A percentile compares a stretch with the other conserved stretches of the same genome.
These are phyloP conservation scores for Trematomus loennbergii DNA, from an alignment of 2,113 vertebrate species.

Conservation along the genomic window DNA sequence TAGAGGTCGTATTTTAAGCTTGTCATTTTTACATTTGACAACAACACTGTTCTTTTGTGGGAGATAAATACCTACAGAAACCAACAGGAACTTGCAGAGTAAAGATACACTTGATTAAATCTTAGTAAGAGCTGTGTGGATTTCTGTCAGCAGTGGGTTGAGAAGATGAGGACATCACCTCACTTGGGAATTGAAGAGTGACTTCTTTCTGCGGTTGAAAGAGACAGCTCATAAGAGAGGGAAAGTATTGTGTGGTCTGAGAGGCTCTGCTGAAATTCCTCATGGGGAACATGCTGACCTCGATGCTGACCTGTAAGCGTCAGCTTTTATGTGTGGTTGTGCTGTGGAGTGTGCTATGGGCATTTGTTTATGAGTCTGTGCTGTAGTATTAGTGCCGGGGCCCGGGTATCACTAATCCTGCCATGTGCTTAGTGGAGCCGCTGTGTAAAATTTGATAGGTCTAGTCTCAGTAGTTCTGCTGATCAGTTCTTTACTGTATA, in stretches of 20 bases:
- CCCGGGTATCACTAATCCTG: slow-evolving; percentile 20
- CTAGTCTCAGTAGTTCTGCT: neutral
- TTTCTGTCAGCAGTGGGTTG: neutral
- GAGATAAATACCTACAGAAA: neutral
- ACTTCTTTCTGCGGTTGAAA: slow-evolving; percentile 19
- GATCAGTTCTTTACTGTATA: neutral
- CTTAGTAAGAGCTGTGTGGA: neutral
- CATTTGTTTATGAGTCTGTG: slow-evolving; percentile 45
- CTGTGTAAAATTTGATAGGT: slow-evolving; percentile 13
- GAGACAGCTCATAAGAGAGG: slow-evolving; percentile 32
- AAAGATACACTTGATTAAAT: slow-evolving; percentile 2
- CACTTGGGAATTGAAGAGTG: neutral
- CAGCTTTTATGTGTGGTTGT: slow-evolving; percentile 55
- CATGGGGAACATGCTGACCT: slow-evolving; percentile 56
- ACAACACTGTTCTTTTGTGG: neutral
- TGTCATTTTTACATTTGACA: neutral
- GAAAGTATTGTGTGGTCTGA: slow-evolving; percentile 48
- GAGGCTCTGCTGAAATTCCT: slow-evolving; percentile 61
- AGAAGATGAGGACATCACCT: neutral
- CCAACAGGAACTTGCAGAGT: neutral
- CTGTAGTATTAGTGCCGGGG: slow-evolving; percentile 6
- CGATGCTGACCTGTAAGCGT: slow-evolving; percentile 52
- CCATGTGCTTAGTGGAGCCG: slow-evolving; percentile 4
- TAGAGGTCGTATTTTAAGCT: neutral
- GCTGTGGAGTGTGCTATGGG: slow-evolving; percentile 32